Evolutionary conservation across 2,797 vertebrate genomes (phyloP), one percentile per base, ranked within the genome.

Genomic region (Florisuga fusca): DNA sequence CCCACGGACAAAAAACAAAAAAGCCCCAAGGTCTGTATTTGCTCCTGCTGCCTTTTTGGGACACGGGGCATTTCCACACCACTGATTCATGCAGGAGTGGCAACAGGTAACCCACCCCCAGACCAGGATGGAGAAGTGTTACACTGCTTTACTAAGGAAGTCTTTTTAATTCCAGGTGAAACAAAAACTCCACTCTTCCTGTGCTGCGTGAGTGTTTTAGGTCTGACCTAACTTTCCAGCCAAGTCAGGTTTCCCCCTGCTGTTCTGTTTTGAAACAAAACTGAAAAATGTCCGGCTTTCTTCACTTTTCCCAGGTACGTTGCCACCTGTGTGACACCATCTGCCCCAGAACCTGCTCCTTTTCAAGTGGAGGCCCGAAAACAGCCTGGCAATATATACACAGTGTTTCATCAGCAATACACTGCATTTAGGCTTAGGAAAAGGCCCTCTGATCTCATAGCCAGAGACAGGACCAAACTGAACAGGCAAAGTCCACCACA

Each of bases 181-280:
- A 93, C 59, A 90, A 78, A 83, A 92, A 82, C 58, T 20, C 75
- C 83, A 58, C 85, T 96, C 89, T 87, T 93, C 74, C 89, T 89
- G 86, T 61, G 84, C 53, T 31, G 61, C 10, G 0, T 54, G 36
- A 96, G 58, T 64, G 69, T 69, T 95, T 68, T 74, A 87, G 90
- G 50, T 81, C 84, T 91, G 79, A 93, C 9, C 38, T 89, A 89
- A 91, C 87, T 95, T 93, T 89, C 64, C 89, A 93, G 90, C 41
- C 89, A 82, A 92, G 89, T 67, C 78, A 97, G 93, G 91, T 69
- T 95, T 96, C 90, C 93, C 84, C 89, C 87, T 92, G 87, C 92
- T 94, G 89, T 93, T 95, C 91, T 84, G n/a, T 91, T 93, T 81
- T 84, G 78, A 94, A 94, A 25, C 84, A 84, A 77, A 95, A 89